These are phyloP conservation scores for Sebastes trivittatus DNA, from an alignment of 2,797 vertebrate genomes.

Conservation along the genomic window DNA sequence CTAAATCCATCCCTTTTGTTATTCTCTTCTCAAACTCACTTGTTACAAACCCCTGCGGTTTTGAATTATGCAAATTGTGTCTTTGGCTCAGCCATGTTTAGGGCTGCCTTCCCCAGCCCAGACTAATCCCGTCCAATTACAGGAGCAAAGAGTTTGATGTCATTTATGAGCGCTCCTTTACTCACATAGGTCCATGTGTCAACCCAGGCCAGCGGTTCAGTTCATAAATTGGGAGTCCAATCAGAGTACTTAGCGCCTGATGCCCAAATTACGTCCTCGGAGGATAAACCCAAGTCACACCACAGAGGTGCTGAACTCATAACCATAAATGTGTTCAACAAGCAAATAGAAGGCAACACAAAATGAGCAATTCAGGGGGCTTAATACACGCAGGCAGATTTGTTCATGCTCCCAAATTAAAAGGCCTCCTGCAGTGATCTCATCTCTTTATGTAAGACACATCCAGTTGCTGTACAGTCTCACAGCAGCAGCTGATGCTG, in stretches of 20 bases:
- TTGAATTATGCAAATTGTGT: slow-evolving; percentile 68
- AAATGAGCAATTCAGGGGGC: slow-evolving; percentile 20
- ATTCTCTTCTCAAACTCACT: slow-evolving; percentile 35
- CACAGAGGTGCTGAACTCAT: slow-evolving; percentile 39
- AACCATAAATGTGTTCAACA: slow-evolving; percentile 34
- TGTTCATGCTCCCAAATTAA: slow-evolving; percentile 39
- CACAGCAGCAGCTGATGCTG: not conserved
- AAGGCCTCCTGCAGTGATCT: slow-evolving; percentile 31
- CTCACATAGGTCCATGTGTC: slow-evolving; percentile 35
- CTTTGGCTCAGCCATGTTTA: slow-evolving; percentile 46
- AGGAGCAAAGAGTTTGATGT: slow-evolving; percentile 57
- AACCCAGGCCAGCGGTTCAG: slow-evolving; percentile 14
- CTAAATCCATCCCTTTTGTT: slow-evolving; percentile 33
- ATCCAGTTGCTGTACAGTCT: slow-evolving; percentile 1
- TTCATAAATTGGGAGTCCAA: slow-evolving; percentile 43
- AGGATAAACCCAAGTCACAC: slow-evolving; percentile 35
- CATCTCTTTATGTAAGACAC: slow-evolving; percentile 14
- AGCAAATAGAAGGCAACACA: slow-evolving; percentile 20
- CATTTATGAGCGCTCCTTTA: slow-evolving; percentile 46
- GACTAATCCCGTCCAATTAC: slow-evolving; percentile 75
- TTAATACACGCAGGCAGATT: slow-evolving; percentile 28
- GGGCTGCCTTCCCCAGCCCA: slow-evolving; percentile 52
- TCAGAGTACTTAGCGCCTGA: slow-evolving; percentile 27
- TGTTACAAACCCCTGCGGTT: slow-evolving; percentile 51
- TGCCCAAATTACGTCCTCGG: slow-evolving; percentile 54